Evolutionary conservation across 2,888 invertebrate genomes (phyloP), one percentile per base, ranked within the genome.

Genomic region (Oscheius onirici): DNA sequence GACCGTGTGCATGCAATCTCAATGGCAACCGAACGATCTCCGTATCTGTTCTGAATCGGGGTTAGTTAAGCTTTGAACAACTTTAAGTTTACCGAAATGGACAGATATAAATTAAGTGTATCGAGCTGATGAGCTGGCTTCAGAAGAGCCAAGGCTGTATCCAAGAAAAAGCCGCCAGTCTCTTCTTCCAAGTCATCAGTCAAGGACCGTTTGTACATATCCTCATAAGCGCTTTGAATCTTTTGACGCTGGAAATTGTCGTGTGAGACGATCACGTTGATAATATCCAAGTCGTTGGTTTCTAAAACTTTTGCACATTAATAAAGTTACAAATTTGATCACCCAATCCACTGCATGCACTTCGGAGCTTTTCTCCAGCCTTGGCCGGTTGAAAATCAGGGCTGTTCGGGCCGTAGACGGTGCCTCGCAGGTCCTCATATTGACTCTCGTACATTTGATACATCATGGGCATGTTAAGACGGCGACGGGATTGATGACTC

Each of bases 101-200:
- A 88, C 68, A 86, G 82, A 68, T 86, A 82, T 54, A 89, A 81
- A 71, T 87, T 83, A 67, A 83, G 83, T 2, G 89, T 88, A 71
- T 89, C 88, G 74, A 87, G 88, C 40, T 87, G 80, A 34, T 84
- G 84, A 3, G 87, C 81, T 2, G 88, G 88, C 72, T 86, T 85
- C 74, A 89, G 78, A 34, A 89, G 79, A n/a, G 88, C 88, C 43
- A 88, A 69, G 52, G 86, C 85, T 55, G 87, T 79, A 28, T 86
- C 87, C 73, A 88, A 84, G 76, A 89, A 89, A 75, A 87, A 85
- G 3, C 89, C 89, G n/a, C 88, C 87, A 49, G 88, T 78, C 72
- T 89, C 89, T 69, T 85, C 85, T 77, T 88, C 87, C 69, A 89
- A 75, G 68, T 89, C 89, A 6, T 87, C 84, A 3, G 86, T 75